Evolutionary conservation across 1,140 invertebrate species (phyloP).

Genomic region (Drosophila fuyamai): DNA sequence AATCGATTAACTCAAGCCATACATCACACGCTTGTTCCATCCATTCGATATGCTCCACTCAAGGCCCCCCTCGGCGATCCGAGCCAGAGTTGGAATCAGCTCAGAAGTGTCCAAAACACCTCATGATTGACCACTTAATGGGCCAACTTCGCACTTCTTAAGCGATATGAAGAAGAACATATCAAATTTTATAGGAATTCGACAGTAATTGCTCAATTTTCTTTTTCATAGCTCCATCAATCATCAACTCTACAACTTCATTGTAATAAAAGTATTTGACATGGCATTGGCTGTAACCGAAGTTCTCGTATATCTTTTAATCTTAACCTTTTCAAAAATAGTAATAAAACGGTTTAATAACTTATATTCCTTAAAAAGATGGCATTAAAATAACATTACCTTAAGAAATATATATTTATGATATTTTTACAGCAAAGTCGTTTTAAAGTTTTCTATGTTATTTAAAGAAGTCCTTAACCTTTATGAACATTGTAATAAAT

Average conservation of each 20-base stretch:
- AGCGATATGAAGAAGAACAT: slow-evolving; percentile 31
- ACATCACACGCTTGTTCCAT: slow-evolving; percentile 56
- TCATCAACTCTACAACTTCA: neutral
- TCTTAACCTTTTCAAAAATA: slow-evolving; percentile 1
- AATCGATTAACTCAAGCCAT: slow-evolving; percentile 53
- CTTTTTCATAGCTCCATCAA: slow-evolving; percentile 21
- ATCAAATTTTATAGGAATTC: slow-evolving; percentile 23
- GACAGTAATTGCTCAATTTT: slow-evolving; percentile 31
- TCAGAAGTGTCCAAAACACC: slow-evolving; percentile 26
- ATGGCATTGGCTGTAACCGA: neutral
- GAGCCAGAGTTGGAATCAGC: slow-evolving; percentile 27
- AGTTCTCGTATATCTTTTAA: neutral
- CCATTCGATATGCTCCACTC: slow-evolving; percentile 49
- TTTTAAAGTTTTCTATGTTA: no score
- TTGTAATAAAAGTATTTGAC: neutral
- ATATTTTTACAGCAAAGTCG: no score
- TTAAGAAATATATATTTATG: no score
- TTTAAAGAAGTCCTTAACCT: no score
- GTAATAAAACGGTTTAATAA: neutral
- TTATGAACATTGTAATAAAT: no score
- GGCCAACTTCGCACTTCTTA: slow-evolving; percentile 38
- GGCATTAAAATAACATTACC: no score
- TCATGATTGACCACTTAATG: slow-evolving; percentile 39
- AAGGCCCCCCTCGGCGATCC: slow-evolving; percentile 36
- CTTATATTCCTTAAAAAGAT: neutral